Base-by-base conservation (phyloP, 2,888 invertebrate species). In the Tiphia femorata region DNA sequence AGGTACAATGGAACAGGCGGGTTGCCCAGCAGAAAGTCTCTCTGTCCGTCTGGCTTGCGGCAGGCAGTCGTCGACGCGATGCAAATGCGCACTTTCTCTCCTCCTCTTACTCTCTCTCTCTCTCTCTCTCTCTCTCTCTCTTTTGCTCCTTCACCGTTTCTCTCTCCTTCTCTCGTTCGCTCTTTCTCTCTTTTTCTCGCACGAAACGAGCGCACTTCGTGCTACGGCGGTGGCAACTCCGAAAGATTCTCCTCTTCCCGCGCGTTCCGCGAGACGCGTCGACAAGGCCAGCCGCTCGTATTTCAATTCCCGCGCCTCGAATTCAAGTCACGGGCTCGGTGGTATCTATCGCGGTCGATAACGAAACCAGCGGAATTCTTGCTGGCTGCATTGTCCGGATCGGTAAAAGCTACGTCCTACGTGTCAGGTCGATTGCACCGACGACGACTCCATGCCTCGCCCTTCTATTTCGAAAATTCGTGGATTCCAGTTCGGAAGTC, bases 251-350 rank as follows among this genome's bases (percentile, higher is more conserved):
- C 49, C 48, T 38, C 53, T 43, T 49, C 51, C 48, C 48, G 33
- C n/a, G n/a, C 41, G 52, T 54, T 54, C 54, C 54, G 49, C 61
- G 53, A n/a, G n/a, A n/a, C n/a, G 62, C 47, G 53, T 58, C 63
- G 63, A 63, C 63, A 68, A 69, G 59, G 58, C 58, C 64, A 56
- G 8, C 23, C 54, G 64, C 69, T 76, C 72, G 70, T 68, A 75
- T 76, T 77, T 77, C 77, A 70, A 76, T 72, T 71, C 72, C 62
- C 48, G 65, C 60, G 72, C 67, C 67, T 73, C 75, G 70, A 75
- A 77, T 76, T 77, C 75, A 70, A 76, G 70, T 65, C 64, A 57
- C 50, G 58, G 58, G 44, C 59, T 35, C 41, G 35, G 19, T 52
- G 52, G 25, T 57, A 56, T 56, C 63, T 61, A 58, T 68, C 62